Evolutionary conservation across 1,140 invertebrate species (phyloP), one percentile per base, ranked within the genome.

Genomic region (Bradysia coprophila): DNA sequence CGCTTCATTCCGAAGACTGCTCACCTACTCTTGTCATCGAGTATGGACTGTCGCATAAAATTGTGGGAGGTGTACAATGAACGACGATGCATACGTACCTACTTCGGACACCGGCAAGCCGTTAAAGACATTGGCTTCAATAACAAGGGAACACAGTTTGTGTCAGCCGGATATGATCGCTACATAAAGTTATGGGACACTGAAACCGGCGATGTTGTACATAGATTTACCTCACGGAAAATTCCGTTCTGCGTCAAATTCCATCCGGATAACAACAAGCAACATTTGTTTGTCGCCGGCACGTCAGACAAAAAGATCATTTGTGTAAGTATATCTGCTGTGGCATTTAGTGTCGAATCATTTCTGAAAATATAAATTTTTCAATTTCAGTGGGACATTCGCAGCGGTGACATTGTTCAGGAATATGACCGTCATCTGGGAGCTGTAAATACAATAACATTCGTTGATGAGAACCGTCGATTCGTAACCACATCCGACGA

Each of bases 241-340:
- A 87, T 97, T 47, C 84, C 93, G 0, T 97, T 96, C 63, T 98
- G 94, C 64, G 82, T 89, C 9, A 97, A 97, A 68, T 98, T 97
- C 58, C 85, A 99, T 68, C 94, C 95, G 1, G 93, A 98, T 55
- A 76, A 81, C 22, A 91, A 95, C 51, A 98, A 97, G 51, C 93
- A 98, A 55, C 81, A 98, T 67, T 68, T 98, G 2, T 98, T 99
- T 69, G 88, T 98, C 3, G 89, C 92, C 48, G 96, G 96, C 43
- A 98, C 93, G 16, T 92, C 91, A 4, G 94, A 98, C 59, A 99
- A 99, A 56, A 98, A 98, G 68, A 98, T 99, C 54, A 84, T 97
- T 54, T 97, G 92, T 66, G 86, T 92, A 70, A 76, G 84, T 81
- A 45, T 19, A 18, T n/a, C 11, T n/a, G 31, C 41, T 16, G 8